Evolutionary conservation across 2,113 vertebrate genomes (phyloP), one percentile per base, ranked within the genome.

Genomic region (Rattus norvegicus): DNA sequence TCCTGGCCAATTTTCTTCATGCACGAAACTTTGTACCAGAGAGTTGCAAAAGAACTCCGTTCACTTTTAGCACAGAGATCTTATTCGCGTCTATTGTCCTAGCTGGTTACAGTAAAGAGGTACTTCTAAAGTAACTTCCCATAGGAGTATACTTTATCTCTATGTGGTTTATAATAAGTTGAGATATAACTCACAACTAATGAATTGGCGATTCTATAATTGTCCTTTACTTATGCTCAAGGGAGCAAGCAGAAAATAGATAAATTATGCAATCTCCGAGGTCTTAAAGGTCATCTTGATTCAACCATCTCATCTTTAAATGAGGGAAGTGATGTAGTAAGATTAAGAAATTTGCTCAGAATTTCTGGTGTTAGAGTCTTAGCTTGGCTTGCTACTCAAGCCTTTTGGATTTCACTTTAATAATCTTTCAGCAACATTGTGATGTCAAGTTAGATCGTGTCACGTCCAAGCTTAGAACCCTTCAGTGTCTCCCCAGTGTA

Each of bases 11-110:
- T 97, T 97, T 95, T 93, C 81, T 95, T 97, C 75, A 84, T 24
- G 43, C n/a, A 79, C 30, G n/a, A 86, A 83, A 94, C 85, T 95
- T 94, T 95, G 76, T 36, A 91, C 70, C 47, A 94, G 61, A 94
- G 65, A 96, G 80, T 96, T 97, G 87, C 84, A 96, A 96, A 97
- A 97, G 84, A 80, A 79, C 33, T 83, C 36, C 59, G 90, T 94
- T 94, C 79, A 47, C 94, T 94, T 97, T 94, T 85, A 92, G 54
- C 72, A 88, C 52, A 69, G 59, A 93, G 59, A 92, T 92, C 61
- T 88, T 49, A 61, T 80, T 92, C 49, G 43, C 90, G 86, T 90
- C 65, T 76, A 76, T 33, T 94, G 69, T 75, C 16, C 43, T 67
- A 92, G 4, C 54, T 94, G 16, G 47, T 90, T 92, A 52, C 47